Evolutionary conservation across 2,797 vertebrate species (phyloP), one percentile per base, ranked within the genome.

Genomic region (Typhlichthys eigenmanni): DNA sequence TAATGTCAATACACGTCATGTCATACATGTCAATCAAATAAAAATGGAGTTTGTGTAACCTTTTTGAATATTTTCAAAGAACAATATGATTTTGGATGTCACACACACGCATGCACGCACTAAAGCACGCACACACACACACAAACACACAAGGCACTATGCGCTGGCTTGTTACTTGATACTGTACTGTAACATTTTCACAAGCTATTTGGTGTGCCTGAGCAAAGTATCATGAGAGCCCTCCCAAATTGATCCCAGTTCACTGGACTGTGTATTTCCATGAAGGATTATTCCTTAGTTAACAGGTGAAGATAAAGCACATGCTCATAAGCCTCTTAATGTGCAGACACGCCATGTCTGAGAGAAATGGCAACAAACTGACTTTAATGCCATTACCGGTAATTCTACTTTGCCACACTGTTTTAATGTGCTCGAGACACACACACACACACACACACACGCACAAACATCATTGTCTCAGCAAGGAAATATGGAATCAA

Each of bases 331-430:
- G 87, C 87, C 86, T 85, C 83, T 88, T 86, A 86, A 84, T 79
- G 78, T 68, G 72, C 68, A 79, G 71, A 76, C 76, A 76, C 43
- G 48, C 71, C 19, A 57, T 24, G 71, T 73, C 71, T 66, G 76
- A 80, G 74, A 78, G 78, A 72, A 76, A 77, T 69, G 62, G 56
- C 66, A 38, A 62, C 43, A 71, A 82, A 68, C 5, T 19, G 62
- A 60, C 87, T 91, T 91, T 91, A 90, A 92, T 87, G 82, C 85
- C 79, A 90, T 90, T 90, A 92, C 83, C 75, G 60, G 85, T 90
- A 90, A 88, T 90, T 89, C 86, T 84, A 78, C 74, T 80, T 74
- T 0, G 75, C 77, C 83, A 80, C 82, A 76, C 64, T 57, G 66
- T 78, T 83, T 80, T 81, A 88, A 85, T 83, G 82, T 77, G 79